A percentile compares a stretch with the other conserved stretches of the same genome.
Conservation (phyloP, 2,888 invertebrate genomes). For the Diadegma fenestrale region DNA sequence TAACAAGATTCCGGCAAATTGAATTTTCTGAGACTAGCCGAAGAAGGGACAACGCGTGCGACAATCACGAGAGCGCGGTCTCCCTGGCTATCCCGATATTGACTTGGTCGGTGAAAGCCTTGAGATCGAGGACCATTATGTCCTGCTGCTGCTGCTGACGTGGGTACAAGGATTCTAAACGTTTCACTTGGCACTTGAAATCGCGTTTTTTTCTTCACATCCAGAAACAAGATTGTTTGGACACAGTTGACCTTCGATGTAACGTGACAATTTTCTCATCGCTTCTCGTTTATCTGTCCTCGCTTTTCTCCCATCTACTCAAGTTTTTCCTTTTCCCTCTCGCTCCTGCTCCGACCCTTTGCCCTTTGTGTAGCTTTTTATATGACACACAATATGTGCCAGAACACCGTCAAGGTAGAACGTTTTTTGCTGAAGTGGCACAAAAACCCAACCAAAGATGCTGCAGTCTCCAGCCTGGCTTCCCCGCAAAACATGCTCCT, state of each 20-base stretch:
- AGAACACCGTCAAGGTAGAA: constrained; percentile 11
- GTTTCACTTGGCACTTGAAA: neutral
- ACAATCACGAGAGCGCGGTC: constrained; percentile 2
- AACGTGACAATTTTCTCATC: constrained; percentile 41
- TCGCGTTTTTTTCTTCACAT: constrained; percentile 21
- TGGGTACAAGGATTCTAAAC: constrained; percentile 16
- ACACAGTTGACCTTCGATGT: constrained; percentile 16
- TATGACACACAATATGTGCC: constrained; percentile 14
- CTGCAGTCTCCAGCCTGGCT: constrained; percentile 22
- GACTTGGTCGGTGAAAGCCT: constrained; percentile 22
- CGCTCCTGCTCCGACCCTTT: neutral
- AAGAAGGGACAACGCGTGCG: neutral
- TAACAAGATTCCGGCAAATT: constrained; percentile 21
- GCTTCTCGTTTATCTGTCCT: neutral
- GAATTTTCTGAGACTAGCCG: constrained; percentile 3
- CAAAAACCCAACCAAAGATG: no score
- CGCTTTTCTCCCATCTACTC: neutral
- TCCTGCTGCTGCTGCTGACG: constrained; percentile 15
- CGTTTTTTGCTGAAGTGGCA: constrained; percentile 41
- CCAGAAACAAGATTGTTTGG: constrained; percentile 11
- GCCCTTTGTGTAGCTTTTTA: constrained; percentile 1
- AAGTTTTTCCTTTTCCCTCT: neutral
- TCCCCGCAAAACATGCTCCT: constrained; percentile 23
- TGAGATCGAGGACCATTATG: constrained; percentile 22
- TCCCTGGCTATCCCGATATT: neutral